Evolutionary conservation across 92 coral and sea anemone species (phyloP), one percentile per base, ranked within the genome.

Genomic region (Chrysogorgia sp.): DNA sequence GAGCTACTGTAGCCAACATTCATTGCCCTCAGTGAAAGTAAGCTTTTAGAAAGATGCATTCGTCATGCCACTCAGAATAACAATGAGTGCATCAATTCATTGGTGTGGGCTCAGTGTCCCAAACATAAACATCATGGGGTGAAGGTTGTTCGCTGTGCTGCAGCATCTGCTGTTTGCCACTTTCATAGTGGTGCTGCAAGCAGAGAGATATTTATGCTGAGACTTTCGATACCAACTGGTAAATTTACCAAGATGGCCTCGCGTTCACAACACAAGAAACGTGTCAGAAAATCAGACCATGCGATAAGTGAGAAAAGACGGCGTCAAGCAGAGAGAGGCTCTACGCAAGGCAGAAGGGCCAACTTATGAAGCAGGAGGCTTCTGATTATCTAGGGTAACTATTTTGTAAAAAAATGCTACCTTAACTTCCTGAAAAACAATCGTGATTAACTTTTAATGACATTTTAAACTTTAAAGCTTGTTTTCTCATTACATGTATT

Each of bases 181-280:
- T 86, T 86, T 48, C 86, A 75, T 21, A 55, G 82, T 70, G 86
- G 89, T 64, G 79, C 89, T 75, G 79, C 82, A 32, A 85, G 89
- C 48, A 76, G 83, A 29, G 71, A 63, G 79, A 85, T 19, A 20
- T 80, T 75, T 17, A 86, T 81, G 83, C 32, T 75, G 30, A 76
- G 69, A 45, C 83, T 81, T 29, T 68, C 52, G 45, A 76, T 81
- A 20, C 83, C 86, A 65, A 83, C 89, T 60, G 89, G 89, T 19
- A 47, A 61, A 29, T 65, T 63, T n/a, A 72, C 85, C 1, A 72
- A 25, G 65, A 74, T 17, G 30, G 67, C 86, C 24, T 69, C 81
- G n/a, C 64, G 24, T 19, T n/a, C n/a, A 56, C 71, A 58, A 67
- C 86, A 85, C 82, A 81, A 81, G 65, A 81, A 74, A 48, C 74